A percentile compares a stretch with the other conserved stretches of the same genome.
Conservation (phyloP, 30 jellyfish, hydroid and myxozoan genomes). For the Mastigias papua region DNA sequence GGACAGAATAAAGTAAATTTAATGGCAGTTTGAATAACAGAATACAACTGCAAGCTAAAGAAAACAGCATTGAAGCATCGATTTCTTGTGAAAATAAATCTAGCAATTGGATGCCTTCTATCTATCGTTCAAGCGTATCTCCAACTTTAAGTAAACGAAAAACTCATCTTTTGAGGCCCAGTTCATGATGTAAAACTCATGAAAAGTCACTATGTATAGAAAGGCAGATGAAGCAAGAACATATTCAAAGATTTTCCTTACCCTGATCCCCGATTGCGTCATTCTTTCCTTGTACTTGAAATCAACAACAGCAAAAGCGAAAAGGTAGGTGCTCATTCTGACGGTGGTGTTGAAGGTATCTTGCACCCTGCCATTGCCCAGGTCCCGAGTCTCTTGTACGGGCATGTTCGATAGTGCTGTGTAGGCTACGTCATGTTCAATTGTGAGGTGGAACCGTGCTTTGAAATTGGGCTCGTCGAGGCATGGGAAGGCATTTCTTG, state of each 20-base stretch:
- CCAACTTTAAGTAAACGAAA: no score
- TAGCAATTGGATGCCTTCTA: no score
- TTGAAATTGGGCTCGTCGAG: conserved; percentile 96
- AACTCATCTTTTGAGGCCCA: no score
- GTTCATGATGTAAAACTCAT: no score
- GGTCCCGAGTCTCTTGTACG: conserved; percentile 34
- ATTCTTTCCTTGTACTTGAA: conserved; percentile 80
- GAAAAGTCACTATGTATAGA: no score
- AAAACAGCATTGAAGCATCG: no score
- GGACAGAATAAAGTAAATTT: no score
- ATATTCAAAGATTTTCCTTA: conserved; percentile 14
- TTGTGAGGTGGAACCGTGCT: conserved; percentile 84
- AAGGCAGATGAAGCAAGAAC: no score
- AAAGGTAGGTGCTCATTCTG: conserved; percentile 94
- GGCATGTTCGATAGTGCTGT: conserved; percentile 99
- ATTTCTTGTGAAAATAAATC: no score
- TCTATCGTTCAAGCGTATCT: no score
- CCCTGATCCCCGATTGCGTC: conserved; percentile 91
- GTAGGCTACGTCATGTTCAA: conserved; percentile 73
- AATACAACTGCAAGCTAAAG: no score
- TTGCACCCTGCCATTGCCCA: conserved; percentile 56
- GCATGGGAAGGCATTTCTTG: conserved; percentile 96
- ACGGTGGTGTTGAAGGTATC: conserved; percentile 83
- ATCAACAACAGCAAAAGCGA: conserved; percentile 95
- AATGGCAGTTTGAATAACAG: no score